Percentiles rank a stretch among this genome's conserved stretches.
Conservation (phyloP, 2,888 invertebrate genomes). For the Drosophila nigricruria region DNA sequence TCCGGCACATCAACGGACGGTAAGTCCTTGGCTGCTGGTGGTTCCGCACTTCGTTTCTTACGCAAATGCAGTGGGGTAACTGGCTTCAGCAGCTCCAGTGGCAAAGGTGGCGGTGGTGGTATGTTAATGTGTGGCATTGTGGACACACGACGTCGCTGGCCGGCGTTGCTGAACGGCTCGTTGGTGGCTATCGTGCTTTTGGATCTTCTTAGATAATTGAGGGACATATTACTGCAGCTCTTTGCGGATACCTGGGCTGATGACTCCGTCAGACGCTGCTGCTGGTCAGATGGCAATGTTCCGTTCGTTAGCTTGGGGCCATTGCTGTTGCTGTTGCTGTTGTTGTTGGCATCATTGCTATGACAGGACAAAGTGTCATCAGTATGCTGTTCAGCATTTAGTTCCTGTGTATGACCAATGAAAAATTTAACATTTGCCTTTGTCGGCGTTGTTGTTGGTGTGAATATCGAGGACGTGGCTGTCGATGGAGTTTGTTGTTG, state of each 20-base stretch:
- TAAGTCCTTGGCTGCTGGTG: conserved; percentile 5
- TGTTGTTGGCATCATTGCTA: conserved; percentile 70
- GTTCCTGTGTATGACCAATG: conserved; percentile 80
- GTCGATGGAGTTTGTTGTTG: conserved; percentile 16
- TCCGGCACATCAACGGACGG: conserved; percentile 12
- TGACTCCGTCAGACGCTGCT: conserved; percentile 22
- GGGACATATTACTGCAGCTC: conserved; percentile 65
- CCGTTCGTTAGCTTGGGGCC: conserved; percentile 60
- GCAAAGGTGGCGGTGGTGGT: conserved; percentile 76
- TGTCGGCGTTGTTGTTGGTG: conserved; percentile 36
- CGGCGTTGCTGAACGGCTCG: conserved; percentile 6
- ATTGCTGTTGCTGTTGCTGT: conserved; percentile 28
- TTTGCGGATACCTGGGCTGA: conserved; percentile 38
- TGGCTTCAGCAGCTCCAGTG: conserved; percentile 66
- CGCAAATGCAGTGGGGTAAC: conserved; percentile 64
- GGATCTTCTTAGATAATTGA: conserved; percentile 68
- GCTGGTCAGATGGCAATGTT: conserved; percentile 44
- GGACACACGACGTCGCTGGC: conserved; percentile 68
- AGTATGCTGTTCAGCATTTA: conserved; percentile 51
- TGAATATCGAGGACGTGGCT: conserved; percentile 38
- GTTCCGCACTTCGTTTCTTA: conserved; percentile 64
- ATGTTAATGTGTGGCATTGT: conserved; percentile 73
- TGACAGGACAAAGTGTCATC: conserved; percentile 63
- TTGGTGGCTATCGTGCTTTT: conserved; percentile 45
- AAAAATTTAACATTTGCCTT: conserved; percentile 76